A percentile compares a stretch with the other conserved stretches of the same genome.
Conservation (phyloP, 2,888 invertebrate genomes). For the Chrysina gloriosa region DNA sequence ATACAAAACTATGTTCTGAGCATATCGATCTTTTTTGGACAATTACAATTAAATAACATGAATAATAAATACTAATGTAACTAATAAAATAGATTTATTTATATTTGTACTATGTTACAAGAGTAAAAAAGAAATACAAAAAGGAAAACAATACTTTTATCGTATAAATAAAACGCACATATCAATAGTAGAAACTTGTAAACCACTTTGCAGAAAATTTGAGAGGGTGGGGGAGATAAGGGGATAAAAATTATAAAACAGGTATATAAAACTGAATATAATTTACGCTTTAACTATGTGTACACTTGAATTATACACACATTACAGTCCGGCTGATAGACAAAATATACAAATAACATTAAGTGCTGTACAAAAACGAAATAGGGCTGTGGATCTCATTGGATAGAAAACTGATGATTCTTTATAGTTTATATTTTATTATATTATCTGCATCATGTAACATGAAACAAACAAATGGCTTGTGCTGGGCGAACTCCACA, state of each 20-base stretch:
- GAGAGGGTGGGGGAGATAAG: too few relatives aligned
- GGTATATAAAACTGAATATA: conserved; percentile 61
- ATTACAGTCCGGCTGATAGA: conserved; percentile 62
- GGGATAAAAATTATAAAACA: conserved; percentile 44
- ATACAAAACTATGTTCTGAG: conserved; percentile 42
- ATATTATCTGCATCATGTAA: conserved; percentile 62
- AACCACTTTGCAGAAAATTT: conserved; percentile 40
- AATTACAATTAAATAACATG: conserved; percentile 44
- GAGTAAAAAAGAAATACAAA: conserved; percentile 43
- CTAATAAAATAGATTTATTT: conserved; percentile 44
- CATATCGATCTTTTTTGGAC: conserved; percentile 41
- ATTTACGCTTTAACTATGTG: conserved; percentile 66
- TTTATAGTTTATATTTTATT: conserved; percentile 55
- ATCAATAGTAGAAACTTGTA: conserved; percentile 42
- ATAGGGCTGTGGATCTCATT: conserved; percentile 44
- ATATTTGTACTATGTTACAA: conserved; percentile 44
- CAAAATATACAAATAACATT: conserved; percentile 60
- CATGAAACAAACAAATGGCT: conserved; percentile 65
- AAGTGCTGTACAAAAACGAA: conserved; percentile 54
- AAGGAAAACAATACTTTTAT: conserved; percentile 41
- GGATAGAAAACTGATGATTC: conserved; percentile 50
- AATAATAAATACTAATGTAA: conserved; percentile 44
- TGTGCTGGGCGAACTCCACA: conserved; percentile 54
- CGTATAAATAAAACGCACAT: conserved; percentile 41
- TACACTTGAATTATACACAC: conserved; percentile 68